phyloP scores from a whole-genome alignment of 2,113 vertebrate species.

The Anseranas semipalmata region DNA sequence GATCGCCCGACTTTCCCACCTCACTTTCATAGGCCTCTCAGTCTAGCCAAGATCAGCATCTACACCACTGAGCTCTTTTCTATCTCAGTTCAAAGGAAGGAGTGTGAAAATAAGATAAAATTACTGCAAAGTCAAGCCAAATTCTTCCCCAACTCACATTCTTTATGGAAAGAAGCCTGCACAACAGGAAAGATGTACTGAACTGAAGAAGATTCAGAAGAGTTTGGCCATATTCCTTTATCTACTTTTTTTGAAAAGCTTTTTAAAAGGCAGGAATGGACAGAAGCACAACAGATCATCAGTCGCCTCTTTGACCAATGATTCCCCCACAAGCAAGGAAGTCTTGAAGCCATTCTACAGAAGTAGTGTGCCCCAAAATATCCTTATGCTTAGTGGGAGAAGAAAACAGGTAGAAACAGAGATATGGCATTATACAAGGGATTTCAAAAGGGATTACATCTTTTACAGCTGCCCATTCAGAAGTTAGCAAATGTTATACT shows the following conservation, averaged over 20 bases:
- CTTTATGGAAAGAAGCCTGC: not conserved
- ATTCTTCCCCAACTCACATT: not conserved
- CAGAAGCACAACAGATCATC: not conserved
- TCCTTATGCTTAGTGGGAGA: not conserved
- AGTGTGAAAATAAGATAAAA: constrained; percentile 14
- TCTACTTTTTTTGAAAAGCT: not conserved
- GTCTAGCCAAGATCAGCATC: not conserved
- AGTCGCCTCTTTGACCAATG: not conserved
- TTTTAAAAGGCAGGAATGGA: not conserved
- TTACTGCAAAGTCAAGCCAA: not conserved
- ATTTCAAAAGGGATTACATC: not conserved
- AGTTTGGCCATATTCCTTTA: not conserved
- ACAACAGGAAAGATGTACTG: not conserved
- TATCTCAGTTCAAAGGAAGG: not conserved
- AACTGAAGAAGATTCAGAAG: not conserved
- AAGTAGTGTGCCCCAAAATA: not conserved
- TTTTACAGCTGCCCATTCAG: not conserved
- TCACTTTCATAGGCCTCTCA: not conserved
- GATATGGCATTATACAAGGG: not conserved
- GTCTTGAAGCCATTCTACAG: not conserved
- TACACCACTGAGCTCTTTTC: not conserved
- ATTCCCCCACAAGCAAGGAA: not conserved
- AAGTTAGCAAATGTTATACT: constrained; percentile 5
- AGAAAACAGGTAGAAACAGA: not conserved
- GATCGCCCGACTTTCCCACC: accelerated